phyloP scores from a whole-genome alignment of 2,113 vertebrate genomes.

The Tauraco erythrolophus region DNA sequence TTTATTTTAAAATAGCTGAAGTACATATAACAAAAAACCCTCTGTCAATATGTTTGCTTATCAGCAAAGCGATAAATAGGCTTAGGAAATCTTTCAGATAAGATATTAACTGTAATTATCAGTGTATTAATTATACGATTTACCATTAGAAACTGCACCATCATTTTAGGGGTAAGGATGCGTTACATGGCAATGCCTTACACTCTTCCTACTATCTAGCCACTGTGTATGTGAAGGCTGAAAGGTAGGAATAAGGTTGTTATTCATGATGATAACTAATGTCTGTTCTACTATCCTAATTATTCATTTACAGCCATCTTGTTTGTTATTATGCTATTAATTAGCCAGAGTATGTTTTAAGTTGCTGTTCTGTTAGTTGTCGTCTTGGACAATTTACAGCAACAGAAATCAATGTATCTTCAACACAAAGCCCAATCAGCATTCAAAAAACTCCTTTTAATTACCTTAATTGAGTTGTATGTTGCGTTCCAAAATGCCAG shows the following conservation, averaged over 20 bases:
- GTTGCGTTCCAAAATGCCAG: background rate
- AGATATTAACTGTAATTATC: constrained; percentile 29
- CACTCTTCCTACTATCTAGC: background rate
- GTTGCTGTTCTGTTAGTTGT: constrained; percentile 1
- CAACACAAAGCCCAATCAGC: constrained; percentile 31
- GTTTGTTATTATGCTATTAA: constrained; percentile 45
- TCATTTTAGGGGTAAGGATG: background rate
- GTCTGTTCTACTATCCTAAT: constrained; percentile 20
- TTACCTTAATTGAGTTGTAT: background rate
- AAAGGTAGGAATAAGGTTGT: background rate
- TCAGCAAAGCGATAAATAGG: constrained; percentile 51
- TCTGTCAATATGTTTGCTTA: constrained; percentile 52
- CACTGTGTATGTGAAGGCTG: background rate
- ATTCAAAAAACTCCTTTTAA: background rate
- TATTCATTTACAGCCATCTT: constrained; percentile 30
- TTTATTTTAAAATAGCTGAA: background rate
- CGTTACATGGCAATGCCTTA: background rate
- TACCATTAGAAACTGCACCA: constrained; percentile 1
- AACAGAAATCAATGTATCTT: constrained; percentile 76
- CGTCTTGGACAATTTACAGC: constrained; percentile 76
- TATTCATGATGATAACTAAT: background rate
- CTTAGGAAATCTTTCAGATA: constrained; percentile 20
- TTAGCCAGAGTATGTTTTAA: constrained; percentile 49
- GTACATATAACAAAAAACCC: background rate
- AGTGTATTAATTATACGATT: constrained; percentile 30